These are phyloP conservation scores for Henricia sp. DNA, from an alignment of 53 echinoderm and acorn worm species.

Conservation along the genomic window DNA sequence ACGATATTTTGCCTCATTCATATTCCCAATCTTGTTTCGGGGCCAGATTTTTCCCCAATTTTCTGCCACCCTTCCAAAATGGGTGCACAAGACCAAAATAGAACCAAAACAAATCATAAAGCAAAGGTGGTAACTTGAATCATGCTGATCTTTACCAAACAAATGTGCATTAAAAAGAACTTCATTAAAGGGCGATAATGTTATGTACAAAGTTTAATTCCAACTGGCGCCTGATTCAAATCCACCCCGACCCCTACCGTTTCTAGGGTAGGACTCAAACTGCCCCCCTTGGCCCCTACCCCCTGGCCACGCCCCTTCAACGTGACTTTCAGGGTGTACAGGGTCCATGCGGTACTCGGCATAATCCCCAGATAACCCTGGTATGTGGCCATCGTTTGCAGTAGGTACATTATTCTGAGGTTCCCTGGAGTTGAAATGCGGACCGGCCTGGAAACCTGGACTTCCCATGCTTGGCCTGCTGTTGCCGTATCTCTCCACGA, in stretches of 20 bases:
- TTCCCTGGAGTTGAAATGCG: background rate
- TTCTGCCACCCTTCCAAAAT: too few relatives aligned
- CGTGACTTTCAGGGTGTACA: background rate
- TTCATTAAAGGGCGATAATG: too few relatives aligned
- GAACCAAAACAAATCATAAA: too few relatives aligned
- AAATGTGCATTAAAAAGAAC: too few relatives aligned
- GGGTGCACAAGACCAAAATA: too few relatives aligned
- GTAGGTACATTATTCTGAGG: background rate
- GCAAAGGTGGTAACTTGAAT: too few relatives aligned
- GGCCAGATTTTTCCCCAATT: too few relatives aligned
- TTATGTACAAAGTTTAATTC: too few relatives aligned
- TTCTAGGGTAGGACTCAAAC: constrained; percentile 15
- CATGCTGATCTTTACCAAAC: too few relatives aligned
- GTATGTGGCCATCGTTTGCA: background rate
- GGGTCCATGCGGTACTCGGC: constrained; percentile 12
- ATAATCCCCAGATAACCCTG: background rate
- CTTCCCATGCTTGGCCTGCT: background rate
- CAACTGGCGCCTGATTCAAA: constrained; percentile 8
- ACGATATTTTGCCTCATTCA: too few relatives aligned
- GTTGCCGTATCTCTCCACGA: constrained; percentile 18
- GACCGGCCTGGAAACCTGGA: background rate
- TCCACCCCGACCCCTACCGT: constrained; percentile 4
- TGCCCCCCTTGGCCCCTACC: constrained; percentile 22
- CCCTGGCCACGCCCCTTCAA: constrained; percentile 12
- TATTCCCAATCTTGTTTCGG: too few relatives aligned